phyloP scores from a whole-genome alignment of 1,140 invertebrate species.

The Zaprionus ornatus region DNA sequence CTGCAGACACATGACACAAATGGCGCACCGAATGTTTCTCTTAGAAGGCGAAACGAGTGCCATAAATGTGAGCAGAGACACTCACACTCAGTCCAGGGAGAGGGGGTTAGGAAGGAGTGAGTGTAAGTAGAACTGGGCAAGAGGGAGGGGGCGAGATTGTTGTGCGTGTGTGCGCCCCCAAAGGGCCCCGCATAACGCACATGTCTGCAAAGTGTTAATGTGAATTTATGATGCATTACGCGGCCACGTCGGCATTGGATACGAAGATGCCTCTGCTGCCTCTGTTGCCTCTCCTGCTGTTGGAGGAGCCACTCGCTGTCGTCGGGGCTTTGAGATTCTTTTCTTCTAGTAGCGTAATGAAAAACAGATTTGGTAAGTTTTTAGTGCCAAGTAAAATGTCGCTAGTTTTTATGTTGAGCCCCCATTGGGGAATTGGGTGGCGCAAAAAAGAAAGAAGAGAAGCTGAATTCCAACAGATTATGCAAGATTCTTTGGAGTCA shows the following conservation, averaged over 20 bases:
- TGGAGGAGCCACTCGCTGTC: conserved; percentile 19
- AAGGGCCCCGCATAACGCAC: conserved; percentile 61
- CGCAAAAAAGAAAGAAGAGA: background rate
- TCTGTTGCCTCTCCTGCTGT: background rate
- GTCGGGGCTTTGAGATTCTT: conserved; percentile 30
- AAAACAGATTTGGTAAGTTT: conserved; percentile 76
- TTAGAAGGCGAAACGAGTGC: conserved; percentile 74
- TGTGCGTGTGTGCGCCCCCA: conserved; percentile 26
- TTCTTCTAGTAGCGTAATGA: conserved; percentile 63
- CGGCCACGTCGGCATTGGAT: conserved; percentile 36
- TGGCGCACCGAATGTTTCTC: conserved; percentile 77
- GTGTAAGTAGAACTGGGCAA: background rate
- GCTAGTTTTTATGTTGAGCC: conserved; percentile 56
- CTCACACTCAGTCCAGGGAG: conserved; percentile 28
- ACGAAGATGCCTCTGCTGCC: conserved; percentile 21
- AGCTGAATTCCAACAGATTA: conserved; percentile 11
- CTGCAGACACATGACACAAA: conserved; percentile 65
- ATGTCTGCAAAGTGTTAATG: conserved; percentile 81
- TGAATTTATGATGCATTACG: conserved; percentile 82
- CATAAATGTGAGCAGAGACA: conserved; percentile 69
- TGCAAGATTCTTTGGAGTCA: conserved; percentile 10
- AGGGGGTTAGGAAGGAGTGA: background rate
- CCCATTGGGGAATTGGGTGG: conserved; percentile 25
- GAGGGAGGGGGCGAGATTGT: background rate
- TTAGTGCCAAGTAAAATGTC: conserved; percentile 42